Base-by-base conservation (phyloP, 2,888 invertebrate genomes). In the Tenthredo scrophulariae region DNA sequence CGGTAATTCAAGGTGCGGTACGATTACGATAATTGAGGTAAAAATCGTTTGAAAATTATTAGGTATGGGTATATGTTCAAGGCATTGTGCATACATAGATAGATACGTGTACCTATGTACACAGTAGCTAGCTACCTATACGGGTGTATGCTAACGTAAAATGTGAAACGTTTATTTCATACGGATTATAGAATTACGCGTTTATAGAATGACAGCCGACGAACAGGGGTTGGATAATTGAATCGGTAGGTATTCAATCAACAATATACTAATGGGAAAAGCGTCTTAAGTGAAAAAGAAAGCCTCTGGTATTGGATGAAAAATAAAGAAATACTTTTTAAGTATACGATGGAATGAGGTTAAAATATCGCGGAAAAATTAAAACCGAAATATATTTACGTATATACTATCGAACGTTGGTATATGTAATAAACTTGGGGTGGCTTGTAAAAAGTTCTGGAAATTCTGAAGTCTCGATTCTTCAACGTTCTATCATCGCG, bases 161-260 rank as follows among this genome's bases (percentile, higher is more conserved):
- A 50, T 15, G 6, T 22, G 22, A 58, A 26, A 62, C 62, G 62
- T 26, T 62, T 13, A 62, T 62, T 62, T 62, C 62, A 22, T 10
- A 26, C 62, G 26, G 22, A 62, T 62, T 62, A 62, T 26, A 4
- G 26, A 62, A 62, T 62, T 26, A 62, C 18, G 7, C 54, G 26
- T 62, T 62, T 62, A 62, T 26, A 62, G 26, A 62, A 62, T 62
- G 26, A 62, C 62, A n/a, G 58, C 58, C 9, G 58, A 58, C 26
- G n/a, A 58, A 22, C 58, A 26, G 26, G 62, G 29, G 26, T 29
- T 3, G 29, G 29, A 67, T 67, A 67, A 67, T 67, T 67, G 67
- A 67, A 18, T 67, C 67, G 67, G 33, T 33, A 67, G 67, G 33
- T 33, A 67, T 67, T 67, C 29, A 33, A 67, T 67, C 22, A 67